Evolutionary conservation across 2,113 vertebrate genomes (phyloP).

Genomic region (Triplophysa dalaica): DNA sequence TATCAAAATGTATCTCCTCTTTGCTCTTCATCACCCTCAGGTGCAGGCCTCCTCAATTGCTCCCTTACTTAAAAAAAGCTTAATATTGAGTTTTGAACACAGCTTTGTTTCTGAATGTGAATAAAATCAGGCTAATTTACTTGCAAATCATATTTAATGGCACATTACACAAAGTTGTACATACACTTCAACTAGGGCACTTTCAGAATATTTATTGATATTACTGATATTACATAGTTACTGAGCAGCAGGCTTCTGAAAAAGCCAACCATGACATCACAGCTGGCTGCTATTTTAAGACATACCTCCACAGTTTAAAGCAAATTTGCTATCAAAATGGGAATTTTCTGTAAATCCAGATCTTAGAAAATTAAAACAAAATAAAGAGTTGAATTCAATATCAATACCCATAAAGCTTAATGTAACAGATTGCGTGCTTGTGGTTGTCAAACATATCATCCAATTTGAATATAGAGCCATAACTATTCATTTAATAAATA

Average conservation of each 20-base stretch:
- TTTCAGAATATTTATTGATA: slow-evolving; percentile 15
- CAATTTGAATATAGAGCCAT: no score
- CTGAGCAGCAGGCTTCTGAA: not conserved
- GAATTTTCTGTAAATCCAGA: not conserved
- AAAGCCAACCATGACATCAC: slow-evolving; percentile 22
- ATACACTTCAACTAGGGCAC: slow-evolving; percentile 7
- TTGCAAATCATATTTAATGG: slow-evolving; percentile 25
- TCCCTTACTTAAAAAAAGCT: slow-evolving; percentile 5
- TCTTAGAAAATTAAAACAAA: no score
- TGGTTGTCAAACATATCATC: no score
- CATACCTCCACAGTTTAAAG: not conserved
- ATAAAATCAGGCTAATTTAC: slow-evolving; percentile 1
- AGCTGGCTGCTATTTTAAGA: not conserved
- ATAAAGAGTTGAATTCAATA: no score
- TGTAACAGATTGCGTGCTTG: no score
- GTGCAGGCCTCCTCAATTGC: not conserved
- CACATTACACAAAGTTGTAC: not conserved
- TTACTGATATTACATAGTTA: no score
- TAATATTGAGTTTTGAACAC: slow-evolving; percentile 7
- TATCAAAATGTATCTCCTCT: not conserved
- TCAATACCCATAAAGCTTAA: no score
- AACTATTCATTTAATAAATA: no score
- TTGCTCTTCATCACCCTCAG: slow-evolving; percentile 4
- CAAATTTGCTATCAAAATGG: not conserved
- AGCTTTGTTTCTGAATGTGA: not conserved